Evolutionary conservation across 2,113 vertebrate species (phyloP), one percentile per base, ranked within the genome.

Genomic region (Chaetorhynchus papuensis): DNA sequence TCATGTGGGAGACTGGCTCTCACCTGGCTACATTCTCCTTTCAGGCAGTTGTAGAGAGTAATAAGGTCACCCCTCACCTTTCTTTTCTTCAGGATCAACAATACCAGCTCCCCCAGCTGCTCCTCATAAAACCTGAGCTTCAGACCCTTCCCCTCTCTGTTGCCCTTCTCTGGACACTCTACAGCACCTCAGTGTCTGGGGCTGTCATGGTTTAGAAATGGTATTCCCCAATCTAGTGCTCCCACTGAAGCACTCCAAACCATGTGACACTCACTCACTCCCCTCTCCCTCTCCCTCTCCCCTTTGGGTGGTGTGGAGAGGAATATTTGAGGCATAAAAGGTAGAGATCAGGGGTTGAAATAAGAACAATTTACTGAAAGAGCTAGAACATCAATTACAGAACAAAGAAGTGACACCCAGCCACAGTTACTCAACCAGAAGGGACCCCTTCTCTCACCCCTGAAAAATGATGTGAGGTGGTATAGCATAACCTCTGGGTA

Each of bases 271-370:
- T 37, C 27, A 33, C 8, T 44, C 4, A 28, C 5, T 44, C 10
- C 6, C 2, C 2, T 49, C 8, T 37, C 26, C 4, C 7, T 27
- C 27, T 65, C 33, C 6, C 22, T 2, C 5, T 74, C 22, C 22
- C 3, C 10, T 59, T 37, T 72, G 7, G 22, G 9, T 0, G 0
- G 2, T 24, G 30, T n/a, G 37, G 44, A 59, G 28, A 74, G 10
- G 52, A 74, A 57, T 23, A 74, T 28, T 44, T 56, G 18, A 39
- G 33, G 28, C 24, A 39, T 12, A 11, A 65, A 45, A 59, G 3
- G 13, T 39, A 39, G 52, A 39, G 33, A 52, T 14, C 11, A 33
- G 5, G 28, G 9, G 37, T 14, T 39, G 37, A 33, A 31, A 28
- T 33, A 81, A 24, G 12, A 20, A 16, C 6, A 65, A 20, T 24